Base-by-base conservation (phyloP, 2,113 vertebrate species). In the Pampusana beccarii region DNA sequence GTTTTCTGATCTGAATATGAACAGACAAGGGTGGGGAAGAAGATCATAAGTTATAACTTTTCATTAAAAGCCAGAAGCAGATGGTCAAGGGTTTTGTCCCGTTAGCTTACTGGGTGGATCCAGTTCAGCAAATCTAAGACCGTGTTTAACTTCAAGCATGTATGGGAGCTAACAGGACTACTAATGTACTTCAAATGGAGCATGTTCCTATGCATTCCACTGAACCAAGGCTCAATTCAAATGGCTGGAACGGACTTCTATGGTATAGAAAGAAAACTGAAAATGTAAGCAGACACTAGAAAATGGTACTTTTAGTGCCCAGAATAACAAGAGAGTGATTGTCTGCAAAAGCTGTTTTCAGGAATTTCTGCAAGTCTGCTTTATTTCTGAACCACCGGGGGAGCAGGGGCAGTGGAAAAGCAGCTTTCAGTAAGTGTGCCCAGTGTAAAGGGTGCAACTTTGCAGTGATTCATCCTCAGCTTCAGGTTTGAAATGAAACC, bases 241-340 rank as follows among this genome's bases (percentile, higher is more conserved):
- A 90, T 29, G 50, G 36, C 64, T 89, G 80, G 25, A 95, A 90
- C 3, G 18, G 53, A 79, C 33, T 84, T 31, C 62, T 71, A 56
- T 3, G 1, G 51, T 28, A 34, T 28, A 89, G 82, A 95, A 93
- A 95, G 77, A 94, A 91, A 92, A 80, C 67, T 80, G 73, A 93
- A 91, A 92, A 89, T 11, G 61, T 53, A 94, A 80, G 58, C 50
- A 95, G 67, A 67, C 1, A 20, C 48, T 38, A 96, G 75, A 95
- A 93, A 88, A 94, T 25, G 51, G 80, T 83, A 95, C 58, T 97
- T 96, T 97, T 85, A 93, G 91, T 86, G 46, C 53, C 53, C 67
- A 88, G 89, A 96, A 98, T 94, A 97, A 97, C 97, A 98, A 97
- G 92, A 95, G 92, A 74, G 36, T 46, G 80, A 97, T 86, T 97